These are phyloP conservation scores for Thamnophis elegans DNA, from an alignment of 2,797 vertebrate species.

Conservation along the genomic window DNA sequence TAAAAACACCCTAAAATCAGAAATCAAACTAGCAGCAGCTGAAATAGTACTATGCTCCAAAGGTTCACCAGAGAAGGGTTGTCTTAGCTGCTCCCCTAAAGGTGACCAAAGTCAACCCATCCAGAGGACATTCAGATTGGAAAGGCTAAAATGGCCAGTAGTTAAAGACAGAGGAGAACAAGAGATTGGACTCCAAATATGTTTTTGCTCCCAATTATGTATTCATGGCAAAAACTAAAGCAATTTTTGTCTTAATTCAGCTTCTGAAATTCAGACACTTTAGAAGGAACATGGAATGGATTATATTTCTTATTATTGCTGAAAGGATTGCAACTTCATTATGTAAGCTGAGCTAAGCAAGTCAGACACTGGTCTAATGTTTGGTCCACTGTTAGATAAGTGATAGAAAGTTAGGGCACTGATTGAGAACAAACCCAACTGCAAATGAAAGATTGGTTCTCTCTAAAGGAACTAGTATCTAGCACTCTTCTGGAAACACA, in stretches of 20 bases:
- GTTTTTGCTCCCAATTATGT: background rate
- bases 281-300: background rate
- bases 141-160: background rate
- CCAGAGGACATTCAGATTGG: background rate
- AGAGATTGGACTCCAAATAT: background rate
- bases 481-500: background rate
- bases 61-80: background rate
- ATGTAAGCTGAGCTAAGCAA: background rate
- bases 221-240: background rate
- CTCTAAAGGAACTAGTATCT: background rate
- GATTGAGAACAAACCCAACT: background rate
- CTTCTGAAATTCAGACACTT: background rate
- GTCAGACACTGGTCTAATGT: background rate
- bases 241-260: background rate
- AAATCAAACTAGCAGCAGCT: background rate
- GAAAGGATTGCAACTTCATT: background rate
- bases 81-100: background rate
- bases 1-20: background rate
- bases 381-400: background rate
- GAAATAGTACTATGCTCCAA: background rate
- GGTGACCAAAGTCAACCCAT: background rate
- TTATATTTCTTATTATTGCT: background rate
- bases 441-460: background rate
- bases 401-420: background rate
- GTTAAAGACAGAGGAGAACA: background rate